phyloP scores from a whole-genome alignment of 2,113 vertebrate genomes.

The Panthera uncia region DNA sequence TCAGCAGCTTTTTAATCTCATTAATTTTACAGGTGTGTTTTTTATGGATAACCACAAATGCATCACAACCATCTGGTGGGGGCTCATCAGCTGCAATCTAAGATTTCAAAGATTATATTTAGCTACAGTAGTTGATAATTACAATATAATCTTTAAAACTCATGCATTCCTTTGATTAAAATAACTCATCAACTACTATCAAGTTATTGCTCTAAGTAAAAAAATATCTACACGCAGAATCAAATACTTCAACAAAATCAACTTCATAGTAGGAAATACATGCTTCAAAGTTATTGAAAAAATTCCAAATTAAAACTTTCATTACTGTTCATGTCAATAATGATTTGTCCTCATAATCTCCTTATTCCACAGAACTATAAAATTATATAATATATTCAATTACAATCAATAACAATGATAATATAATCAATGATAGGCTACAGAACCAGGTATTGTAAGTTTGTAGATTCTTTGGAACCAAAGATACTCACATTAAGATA shows the following conservation, averaged over 20 bases:
- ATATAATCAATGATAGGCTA: background rate
- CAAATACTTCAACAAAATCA: conserved; percentile 58
- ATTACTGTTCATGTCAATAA: background rate
- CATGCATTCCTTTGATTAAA: conserved; percentile 81
- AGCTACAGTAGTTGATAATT: conserved; percentile 78
- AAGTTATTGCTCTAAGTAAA: conserved; percentile 76
- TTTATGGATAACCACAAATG: conserved; percentile 94
- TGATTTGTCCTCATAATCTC: conserved; percentile 5
- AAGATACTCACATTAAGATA: background rate
- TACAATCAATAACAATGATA: background rate
- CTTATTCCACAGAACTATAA: background rate
- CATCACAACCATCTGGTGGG: conserved; percentile 91
- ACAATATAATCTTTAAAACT: conserved; percentile 72
- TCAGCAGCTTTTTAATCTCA: conserved; percentile 95
- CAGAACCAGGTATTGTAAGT: background rate
- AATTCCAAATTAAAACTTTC: background rate
- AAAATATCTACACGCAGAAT: conserved; percentile 63
- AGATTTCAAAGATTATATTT: conserved; percentile 83
- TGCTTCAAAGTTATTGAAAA: conserved; percentile 18
- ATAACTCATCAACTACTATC: conserved; percentile 76
- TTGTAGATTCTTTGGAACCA: background rate
- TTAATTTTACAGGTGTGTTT: conserved; percentile 93
- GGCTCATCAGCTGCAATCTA: conserved; percentile 96
- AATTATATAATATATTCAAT: background rate
- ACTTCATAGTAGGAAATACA: conserved; percentile 45